Evolutionary conservation across 2,797 vertebrate genomes (phyloP).

Genomic region (Epinephelus coioides): DNA sequence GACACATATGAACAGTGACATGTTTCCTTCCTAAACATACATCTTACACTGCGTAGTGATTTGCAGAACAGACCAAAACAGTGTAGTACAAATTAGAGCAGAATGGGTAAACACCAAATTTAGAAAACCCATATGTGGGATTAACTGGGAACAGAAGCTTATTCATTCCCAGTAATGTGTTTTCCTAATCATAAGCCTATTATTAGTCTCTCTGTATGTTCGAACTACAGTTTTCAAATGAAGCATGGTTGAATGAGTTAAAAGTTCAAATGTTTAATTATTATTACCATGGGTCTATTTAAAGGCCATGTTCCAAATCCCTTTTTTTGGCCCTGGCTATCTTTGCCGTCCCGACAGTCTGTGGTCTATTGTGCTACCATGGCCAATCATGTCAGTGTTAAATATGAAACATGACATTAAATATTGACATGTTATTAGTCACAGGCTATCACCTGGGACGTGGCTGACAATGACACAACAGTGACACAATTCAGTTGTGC

Average conservation of each 20-base stretch:
- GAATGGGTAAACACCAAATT: neutral
- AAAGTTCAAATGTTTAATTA: constrained; percentile 36
- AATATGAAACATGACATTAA: constrained; percentile 51
- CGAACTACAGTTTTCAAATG: neutral
- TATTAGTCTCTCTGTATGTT: neutral
- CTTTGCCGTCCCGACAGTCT: constrained; percentile 20
- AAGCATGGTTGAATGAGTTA: neutral
- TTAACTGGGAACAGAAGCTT: neutral
- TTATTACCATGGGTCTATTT: constrained; percentile 29
- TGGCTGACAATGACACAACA: constrained; percentile 13
- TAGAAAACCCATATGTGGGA: neutral
- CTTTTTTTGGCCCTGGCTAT: neutral
- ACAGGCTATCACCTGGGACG: constrained; percentile 41
- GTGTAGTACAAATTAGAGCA: neutral
- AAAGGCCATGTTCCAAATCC: constrained; percentile 14
- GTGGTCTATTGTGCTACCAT: neutral
- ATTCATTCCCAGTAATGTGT: neutral
- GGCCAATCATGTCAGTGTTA: constrained; percentile 21
- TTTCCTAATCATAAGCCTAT: neutral
- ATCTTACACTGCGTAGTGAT: neutral
- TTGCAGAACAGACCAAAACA: neutral
- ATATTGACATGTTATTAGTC: constrained; percentile 45
- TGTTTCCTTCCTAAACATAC: constrained; percentile 1
- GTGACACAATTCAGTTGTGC: constrained; percentile 22
- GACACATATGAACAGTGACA: neutral